Percentiles rank a stretch among this genome's conserved stretches.
Conservation (phyloP, 2,888 invertebrate species). For the Lochmaea capreae region DNA sequence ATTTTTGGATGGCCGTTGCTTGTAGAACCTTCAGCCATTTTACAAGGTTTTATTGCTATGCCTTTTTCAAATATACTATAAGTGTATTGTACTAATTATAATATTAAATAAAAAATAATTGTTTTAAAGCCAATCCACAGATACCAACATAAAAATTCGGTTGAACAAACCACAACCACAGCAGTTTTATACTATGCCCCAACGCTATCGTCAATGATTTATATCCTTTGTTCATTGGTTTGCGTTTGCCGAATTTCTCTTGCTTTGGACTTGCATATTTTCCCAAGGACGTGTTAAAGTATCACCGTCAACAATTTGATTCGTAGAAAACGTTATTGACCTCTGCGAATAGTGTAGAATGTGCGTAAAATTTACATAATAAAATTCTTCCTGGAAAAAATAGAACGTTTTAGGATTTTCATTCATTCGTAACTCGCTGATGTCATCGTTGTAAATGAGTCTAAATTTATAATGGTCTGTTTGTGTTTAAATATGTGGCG, state of each 20-base stretch:
- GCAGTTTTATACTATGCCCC: no score
- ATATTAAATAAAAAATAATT: no score
- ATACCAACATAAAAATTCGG: no score
- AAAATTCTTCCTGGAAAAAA: neutral
- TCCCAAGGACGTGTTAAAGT: neutral
- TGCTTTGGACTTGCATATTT: neutral
- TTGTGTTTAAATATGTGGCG: neutral
- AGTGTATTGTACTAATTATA: no score
- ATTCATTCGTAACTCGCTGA: slow-evolving; percentile 36
- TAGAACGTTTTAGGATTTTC: slow-evolving; percentile 34
- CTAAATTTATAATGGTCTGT: slow-evolving; percentile 28
- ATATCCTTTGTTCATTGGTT: neutral
- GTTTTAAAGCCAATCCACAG: no score
- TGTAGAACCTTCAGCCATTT: no score
- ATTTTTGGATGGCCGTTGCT: no score
- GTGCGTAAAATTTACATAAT: slow-evolving; percentile 28
- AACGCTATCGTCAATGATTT: no score
- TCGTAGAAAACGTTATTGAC: slow-evolving; percentile 23
- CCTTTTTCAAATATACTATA: no score
- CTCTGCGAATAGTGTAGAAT: slow-evolving; percentile 8
- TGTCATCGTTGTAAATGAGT: slow-evolving; percentile 32
- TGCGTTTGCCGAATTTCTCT: neutral
- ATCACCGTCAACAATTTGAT: neutral
- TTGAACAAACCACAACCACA: no score
- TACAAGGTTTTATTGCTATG: no score